Base-by-base conservation (phyloP, 2,797 vertebrate genomes). In the Falco cherrug region DNA sequence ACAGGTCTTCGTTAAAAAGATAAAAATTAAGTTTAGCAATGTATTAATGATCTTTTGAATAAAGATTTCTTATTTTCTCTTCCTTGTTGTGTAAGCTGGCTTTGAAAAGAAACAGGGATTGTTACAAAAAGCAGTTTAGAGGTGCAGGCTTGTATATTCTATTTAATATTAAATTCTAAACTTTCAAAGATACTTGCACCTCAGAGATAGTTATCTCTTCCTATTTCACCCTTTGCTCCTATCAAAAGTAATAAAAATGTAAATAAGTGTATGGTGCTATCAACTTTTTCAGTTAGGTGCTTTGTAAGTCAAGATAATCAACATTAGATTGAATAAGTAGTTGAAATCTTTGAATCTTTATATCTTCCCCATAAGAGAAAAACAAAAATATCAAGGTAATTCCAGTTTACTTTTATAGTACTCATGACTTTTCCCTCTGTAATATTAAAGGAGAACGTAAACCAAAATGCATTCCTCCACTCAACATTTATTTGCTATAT, bases 211-310 rank as follows among this genome's bases (percentile, higher is more conserved):
- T 87, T 80, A 60, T 77, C 53, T 93, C 57, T 96, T 93, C 47
- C 63, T 76, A 73, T 92, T 88, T 95, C 43, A 84, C 19, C 33
- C 59, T 87, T 80, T 84, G 31, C 81, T 88, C 63, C 83, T 92
- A 89, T 91, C 67, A 84, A 83, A 96, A 88, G 78, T 93, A 95
- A 97, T 97, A 96, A 94, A 97, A 97, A 97, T 97, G 94, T 88
- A 96, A 97, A 95, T 96, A 93, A 87, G 74, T 45, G 12, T 82
- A 91, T 39, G 77, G 31, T 63, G 60, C 33, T 93, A 84, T 71
- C 85, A 84, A 54, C 24, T 64, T 95, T 93, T 95, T 71, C 77
- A 53, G 37, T 87, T 81, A 94, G 69, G 51, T 81, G 61, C 10
- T 94, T 94, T 94, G n/a, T 89, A 93, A 92, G 41, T 84, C 69